phyloP scores from a whole-genome alignment of 2,113 vertebrate genomes.

The Plestiodon gilberti region DNA sequence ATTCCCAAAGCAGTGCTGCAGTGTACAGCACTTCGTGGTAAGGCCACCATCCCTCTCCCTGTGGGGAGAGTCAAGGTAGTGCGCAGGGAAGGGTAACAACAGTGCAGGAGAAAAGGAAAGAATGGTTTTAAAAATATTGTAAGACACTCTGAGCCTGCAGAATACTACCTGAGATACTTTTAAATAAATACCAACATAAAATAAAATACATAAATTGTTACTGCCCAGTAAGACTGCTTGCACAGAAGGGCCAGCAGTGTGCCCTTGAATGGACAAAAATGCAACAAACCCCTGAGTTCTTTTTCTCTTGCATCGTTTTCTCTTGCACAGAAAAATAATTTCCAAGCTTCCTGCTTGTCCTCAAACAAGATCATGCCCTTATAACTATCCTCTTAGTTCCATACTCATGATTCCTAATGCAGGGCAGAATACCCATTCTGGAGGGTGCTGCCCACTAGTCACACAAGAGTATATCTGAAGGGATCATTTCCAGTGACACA shows the following conservation, averaged over 20 bases:
- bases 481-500: not conserved
- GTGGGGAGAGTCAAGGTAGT: not conserved
- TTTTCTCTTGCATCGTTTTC: fast-evolving
- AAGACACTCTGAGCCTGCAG: not conserved
- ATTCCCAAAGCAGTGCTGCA: not conserved
- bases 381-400: not conserved
- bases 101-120: not conserved
- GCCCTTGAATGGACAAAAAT: slow-evolving; percentile 23
- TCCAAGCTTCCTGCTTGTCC: not conserved
- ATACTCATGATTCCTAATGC: not conserved
- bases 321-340: not conserved
- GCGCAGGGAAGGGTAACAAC: not conserved
- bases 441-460: not conserved
- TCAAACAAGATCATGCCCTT: not conserved
- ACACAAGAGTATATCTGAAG: not conserved
- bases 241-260: slow-evolving; percentile 60
- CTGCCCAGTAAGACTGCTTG: slow-evolving; percentile 33
- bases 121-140: not conserved
- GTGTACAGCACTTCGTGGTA: too few relatives aligned
- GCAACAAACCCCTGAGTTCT: fast-evolving
- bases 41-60: not conserved
- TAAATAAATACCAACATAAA: not conserved
- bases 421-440: not conserved
- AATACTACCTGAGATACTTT: not conserved
- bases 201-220: not conserved